Percentiles rank a stretch among this genome's conserved stretches.
Conservation (phyloP, 92 coral and sea anemone genomes). For the Epizoanthus stellaris region DNA sequence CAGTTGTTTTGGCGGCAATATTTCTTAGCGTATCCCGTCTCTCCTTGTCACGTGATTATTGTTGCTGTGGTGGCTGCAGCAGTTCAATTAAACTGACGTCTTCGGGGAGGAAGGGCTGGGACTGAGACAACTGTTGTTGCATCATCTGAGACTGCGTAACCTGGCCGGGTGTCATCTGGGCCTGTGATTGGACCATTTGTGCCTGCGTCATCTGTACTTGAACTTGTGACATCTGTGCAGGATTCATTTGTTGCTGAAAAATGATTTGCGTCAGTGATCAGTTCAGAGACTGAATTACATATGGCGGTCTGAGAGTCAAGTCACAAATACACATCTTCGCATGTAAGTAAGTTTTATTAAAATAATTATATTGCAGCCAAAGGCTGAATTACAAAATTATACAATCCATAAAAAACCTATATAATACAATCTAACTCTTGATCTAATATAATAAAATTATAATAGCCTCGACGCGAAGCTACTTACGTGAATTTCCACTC, state of each 20-base stretch:
- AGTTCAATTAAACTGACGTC: constrained; percentile 78
- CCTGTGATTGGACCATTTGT: constrained; percentile 85
- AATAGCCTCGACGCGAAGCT: too few species aligned
- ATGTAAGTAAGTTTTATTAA: too few species aligned
- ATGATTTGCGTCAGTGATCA: neutral
- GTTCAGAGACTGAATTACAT: too few species aligned
- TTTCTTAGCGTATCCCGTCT: neutral
- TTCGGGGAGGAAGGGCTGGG: constrained; percentile 70
- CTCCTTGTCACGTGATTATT: neutral
- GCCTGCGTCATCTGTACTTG: constrained; percentile 86
- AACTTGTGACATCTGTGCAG: constrained; percentile 11
- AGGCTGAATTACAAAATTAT: too few species aligned
- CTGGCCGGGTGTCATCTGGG: constrained; percentile 76
- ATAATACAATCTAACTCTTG: too few species aligned
- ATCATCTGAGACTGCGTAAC: constrained; percentile 85
- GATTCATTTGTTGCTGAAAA: constrained; percentile 12
- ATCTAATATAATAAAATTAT: too few species aligned
- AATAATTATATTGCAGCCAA: too few species aligned
- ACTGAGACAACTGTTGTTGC: constrained; percentile 70
- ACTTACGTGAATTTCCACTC: too few species aligned
- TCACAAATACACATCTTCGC: too few species aligned
- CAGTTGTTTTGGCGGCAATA: neutral
- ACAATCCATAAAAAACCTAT: too few species aligned
- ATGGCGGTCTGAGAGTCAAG: too few species aligned
- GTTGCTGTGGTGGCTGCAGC: constrained; percentile 41